phyloP scores from a whole-genome alignment of 2,888 invertebrate species.

The Aethes cnicana region DNA sequence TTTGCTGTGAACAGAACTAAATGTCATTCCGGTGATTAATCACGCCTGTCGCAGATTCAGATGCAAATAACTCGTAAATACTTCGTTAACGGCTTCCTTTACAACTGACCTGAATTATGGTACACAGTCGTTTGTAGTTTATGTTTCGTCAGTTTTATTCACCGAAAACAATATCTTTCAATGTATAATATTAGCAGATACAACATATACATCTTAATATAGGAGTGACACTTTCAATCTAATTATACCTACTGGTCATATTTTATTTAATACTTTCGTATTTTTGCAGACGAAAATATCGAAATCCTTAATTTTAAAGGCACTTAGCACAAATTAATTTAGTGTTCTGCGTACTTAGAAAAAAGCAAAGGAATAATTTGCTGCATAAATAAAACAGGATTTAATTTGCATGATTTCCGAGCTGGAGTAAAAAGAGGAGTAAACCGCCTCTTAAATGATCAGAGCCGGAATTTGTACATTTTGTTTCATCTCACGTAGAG shows the following conservation, averaged over 20 bases:
- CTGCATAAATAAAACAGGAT: neutral
- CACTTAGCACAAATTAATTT: neutral
- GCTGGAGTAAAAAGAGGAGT: constrained; percentile 4
- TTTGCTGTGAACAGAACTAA: constrained; percentile 52
- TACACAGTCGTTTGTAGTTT: too few relatives aligned
- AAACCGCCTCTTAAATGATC: constrained; percentile 2
- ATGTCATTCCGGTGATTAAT: constrained; percentile 63
- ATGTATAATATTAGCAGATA: too few relatives aligned
- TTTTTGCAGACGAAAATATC: too few relatives aligned
- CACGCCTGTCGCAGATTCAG: constrained; percentile 50
- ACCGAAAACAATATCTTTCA: too few relatives aligned
- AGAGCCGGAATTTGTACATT: constrained; percentile 15
- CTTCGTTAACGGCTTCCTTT: neutral
- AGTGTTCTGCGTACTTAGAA: neutral
- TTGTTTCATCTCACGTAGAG: constrained; percentile 20
- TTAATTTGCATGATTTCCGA: constrained; percentile 15
- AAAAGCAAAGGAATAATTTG: constrained; percentile 1
- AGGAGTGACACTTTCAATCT: too few relatives aligned
- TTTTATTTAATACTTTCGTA: too few relatives aligned
- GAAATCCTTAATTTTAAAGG: too few relatives aligned
- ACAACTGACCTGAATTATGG: too few relatives aligned
- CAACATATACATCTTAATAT: too few relatives aligned
- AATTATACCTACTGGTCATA: too few relatives aligned
- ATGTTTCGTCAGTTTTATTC: too few relatives aligned
- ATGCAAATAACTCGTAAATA: constrained; percentile 53